These are phyloP conservation scores for Drosophila bifasciata DNA, from an alignment of 1,140 invertebrate species.

Conservation along the genomic window DNA sequence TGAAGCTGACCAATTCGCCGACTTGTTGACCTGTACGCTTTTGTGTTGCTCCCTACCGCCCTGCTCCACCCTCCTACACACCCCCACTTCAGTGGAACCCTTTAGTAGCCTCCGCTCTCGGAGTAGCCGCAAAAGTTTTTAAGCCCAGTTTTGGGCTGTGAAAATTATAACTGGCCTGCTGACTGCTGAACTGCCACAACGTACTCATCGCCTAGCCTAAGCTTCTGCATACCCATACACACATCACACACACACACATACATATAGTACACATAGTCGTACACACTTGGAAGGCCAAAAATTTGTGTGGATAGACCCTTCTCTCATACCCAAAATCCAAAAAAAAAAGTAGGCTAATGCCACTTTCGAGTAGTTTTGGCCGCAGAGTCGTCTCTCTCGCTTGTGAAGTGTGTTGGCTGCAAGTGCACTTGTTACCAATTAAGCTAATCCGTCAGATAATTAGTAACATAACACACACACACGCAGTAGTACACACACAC, in stretches of 20 bases:
- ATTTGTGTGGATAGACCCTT: constrained; percentile 34
- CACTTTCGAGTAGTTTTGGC: constrained; percentile 77
- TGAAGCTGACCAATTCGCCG: constrained; percentile 52
- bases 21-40: constrained; percentile 66
- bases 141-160: constrained; percentile 68
- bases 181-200: constrained; percentile 52
- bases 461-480: constrained; percentile 76
- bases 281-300: constrained; percentile 45
- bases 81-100: constrained; percentile 17
- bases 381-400: constrained; percentile 74
- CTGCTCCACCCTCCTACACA: not conserved
- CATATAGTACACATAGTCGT: constrained; percentile 18
- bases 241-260: constrained; percentile 15
- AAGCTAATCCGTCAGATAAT: constrained; percentile 82
- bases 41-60: constrained; percentile 33
- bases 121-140: constrained; percentile 68
- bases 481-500: constrained; percentile 21
- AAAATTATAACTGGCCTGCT: constrained; percentile 70
- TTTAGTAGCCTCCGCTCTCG: constrained; percentile 5
- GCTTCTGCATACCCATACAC: constrained; percentile 32
- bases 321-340: constrained; percentile 31
- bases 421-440: constrained; percentile 82
- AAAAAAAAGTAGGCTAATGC: constrained; percentile 76
- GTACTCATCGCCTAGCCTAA: constrained; percentile 50
- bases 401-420: constrained; percentile 75